phyloP scores from a whole-genome alignment of 2,113 vertebrate species.

The Mesembrinibis cayennensis region DNA sequence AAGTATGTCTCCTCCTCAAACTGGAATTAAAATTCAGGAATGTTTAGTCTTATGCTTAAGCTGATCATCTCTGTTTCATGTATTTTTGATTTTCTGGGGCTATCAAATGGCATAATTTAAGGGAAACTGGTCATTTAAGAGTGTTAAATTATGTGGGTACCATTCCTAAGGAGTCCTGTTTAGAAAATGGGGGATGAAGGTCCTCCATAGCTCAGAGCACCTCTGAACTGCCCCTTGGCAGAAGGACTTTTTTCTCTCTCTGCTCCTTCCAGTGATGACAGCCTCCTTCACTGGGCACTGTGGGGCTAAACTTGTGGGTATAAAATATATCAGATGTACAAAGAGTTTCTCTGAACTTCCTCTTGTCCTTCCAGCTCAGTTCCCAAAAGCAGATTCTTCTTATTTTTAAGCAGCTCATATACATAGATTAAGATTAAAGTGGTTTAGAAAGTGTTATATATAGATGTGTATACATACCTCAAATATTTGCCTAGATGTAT shows the following conservation, averaged over 20 bases:
- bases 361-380: background rate
- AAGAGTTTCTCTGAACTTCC: background rate
- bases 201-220: background rate
- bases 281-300: background rate
- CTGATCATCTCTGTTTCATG: background rate
- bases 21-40: background rate
- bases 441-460: conserved; percentile 43
- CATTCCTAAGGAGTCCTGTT: background rate
- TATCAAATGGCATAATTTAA: background rate
- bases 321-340: background rate
- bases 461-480: conserved; percentile 51
- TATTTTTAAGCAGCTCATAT: background rate
- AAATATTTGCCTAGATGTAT: conserved; percentile 52
- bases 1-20: background rate
- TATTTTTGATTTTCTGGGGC: background rate
- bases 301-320: background rate
- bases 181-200: background rate
- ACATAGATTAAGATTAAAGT: background rate
- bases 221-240: background rate
- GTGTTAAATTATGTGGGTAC: background rate
- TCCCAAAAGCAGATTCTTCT: background rate
- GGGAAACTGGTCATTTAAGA: background rate
- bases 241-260: background rate
- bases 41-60: background rate
- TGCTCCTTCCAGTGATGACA: background rate